Evolutionary conservation across 2,888 invertebrate genomes (phyloP), one percentile per base, ranked within the genome.

Genomic region (Eupithecia insigniata): DNA sequence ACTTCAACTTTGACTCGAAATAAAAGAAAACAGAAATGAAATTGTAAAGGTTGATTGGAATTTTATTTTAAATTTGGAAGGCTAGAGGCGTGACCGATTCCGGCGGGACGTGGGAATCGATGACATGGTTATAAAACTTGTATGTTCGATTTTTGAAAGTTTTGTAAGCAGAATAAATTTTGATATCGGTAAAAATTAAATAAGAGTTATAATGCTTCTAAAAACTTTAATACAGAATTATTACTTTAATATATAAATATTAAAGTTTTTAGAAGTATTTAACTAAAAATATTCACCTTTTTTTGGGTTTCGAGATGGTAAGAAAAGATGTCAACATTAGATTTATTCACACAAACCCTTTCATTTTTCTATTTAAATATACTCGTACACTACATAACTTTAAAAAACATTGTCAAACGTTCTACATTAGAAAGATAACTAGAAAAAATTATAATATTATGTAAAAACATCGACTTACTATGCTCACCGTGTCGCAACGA

Each of bases 51-150:
- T 76, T 76, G 74, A 76, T 76, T 72, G 71, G 65, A 76, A 72
- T 74, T 73, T 72, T 60, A 72, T 75, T 77, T 77, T 67, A 75
- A 62, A 74, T 75, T 74, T 74, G 73, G 72, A 82, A 80, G 76
- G 81, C 81, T 79, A 85, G 79, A 82, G 81, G 83, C 87, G 84
- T 86, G 82, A 72, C 84, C 74, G 80, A 86, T 84, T 81, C 79
- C 78, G 78, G 77, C 81, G 82, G 81, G 79, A 82, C 82, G 76
- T 84, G 83, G 82, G 84, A 85, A 87, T 84, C 83, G 81, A 86
- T 84, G 86, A 74, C 76, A 84, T 85, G 87, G 81, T 81, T 72
- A 81, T 85, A 74, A 72, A 67, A 76, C 71, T 68, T 66, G 70
- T 67, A 69, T 69, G 66, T 74, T 73, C 73, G 69, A 70, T 74